Conservation (phyloP, 2,113 vertebrate species). For the Triplophysa siluroides region DNA sequence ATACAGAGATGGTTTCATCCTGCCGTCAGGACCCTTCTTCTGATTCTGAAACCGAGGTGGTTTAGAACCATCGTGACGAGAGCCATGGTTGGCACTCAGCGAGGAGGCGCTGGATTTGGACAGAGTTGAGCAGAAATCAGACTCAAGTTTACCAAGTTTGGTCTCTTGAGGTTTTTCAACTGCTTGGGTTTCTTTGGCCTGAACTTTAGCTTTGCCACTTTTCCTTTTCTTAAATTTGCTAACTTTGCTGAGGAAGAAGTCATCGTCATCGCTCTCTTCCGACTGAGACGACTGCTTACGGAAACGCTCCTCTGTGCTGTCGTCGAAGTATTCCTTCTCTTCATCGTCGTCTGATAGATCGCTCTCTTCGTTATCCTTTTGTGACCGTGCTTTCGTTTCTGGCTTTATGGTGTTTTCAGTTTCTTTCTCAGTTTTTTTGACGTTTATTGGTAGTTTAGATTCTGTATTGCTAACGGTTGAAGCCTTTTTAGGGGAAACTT, state of each 20-base stretch:
- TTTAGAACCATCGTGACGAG: slow-evolving; percentile 18
- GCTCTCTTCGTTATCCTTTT: slow-evolving; percentile 54
- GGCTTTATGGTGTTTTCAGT: slow-evolving; percentile 43
- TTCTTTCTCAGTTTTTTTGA: slow-evolving; percentile 35
- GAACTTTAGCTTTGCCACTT: slow-evolving; percentile 44
- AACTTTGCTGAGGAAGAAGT: slow-evolving; percentile 94
- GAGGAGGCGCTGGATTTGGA: slow-evolving; percentile 58
- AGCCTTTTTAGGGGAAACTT: slow-evolving; percentile 13
- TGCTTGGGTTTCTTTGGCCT: slow-evolving; percentile 45
- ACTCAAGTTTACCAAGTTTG: slow-evolving; percentile 72
- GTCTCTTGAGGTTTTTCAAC: neutral
- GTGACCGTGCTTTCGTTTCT: slow-evolving; percentile 12
- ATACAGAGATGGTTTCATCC: slow-evolving; percentile 29
- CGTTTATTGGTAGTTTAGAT: neutral
- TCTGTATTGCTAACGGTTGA: slow-evolving; percentile 13
- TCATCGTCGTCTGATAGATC: slow-evolving; percentile 69
- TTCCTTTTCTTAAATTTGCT: slow-evolving; percentile 82
- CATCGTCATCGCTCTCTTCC: slow-evolving; percentile 81
- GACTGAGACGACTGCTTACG: slow-evolving; percentile 85
- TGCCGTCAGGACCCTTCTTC: slow-evolving; percentile 8
- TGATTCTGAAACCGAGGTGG: slow-evolving; percentile 58
- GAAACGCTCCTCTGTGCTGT: slow-evolving; percentile 97
- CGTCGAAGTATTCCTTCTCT: slow-evolving; percentile 84
- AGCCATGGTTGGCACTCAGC: slow-evolving; percentile 13
- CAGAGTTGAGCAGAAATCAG: slow-evolving; percentile 84